Evolutionary conservation across 2,113 vertebrate species (phyloP).

Genomic region (Dasypus novemcinctus): DNA sequence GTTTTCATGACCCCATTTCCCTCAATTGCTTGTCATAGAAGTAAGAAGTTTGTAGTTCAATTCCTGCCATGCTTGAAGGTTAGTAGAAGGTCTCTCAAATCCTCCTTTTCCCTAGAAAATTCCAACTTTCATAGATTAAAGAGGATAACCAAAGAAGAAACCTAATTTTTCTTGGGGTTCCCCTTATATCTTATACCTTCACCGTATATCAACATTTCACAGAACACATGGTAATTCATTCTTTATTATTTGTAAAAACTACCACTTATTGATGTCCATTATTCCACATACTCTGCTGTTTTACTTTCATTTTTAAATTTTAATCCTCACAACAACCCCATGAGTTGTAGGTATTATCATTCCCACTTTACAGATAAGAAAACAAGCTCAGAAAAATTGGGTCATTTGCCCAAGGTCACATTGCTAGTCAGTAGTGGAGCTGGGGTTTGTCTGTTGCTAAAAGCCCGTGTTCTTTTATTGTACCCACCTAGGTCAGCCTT

Average conservation of each 20-base stretch:
- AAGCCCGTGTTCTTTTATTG: constrained; percentile 32
- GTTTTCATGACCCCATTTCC: background rate
- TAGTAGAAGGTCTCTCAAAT: background rate
- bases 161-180: background rate
- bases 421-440: too few species aligned
- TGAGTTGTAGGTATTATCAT: too few species aligned
- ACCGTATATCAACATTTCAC: background rate
- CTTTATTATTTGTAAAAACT: background rate
- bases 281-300: constrained; percentile 29
- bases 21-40: background rate
- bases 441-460: constrained; percentile 20
- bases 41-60: background rate
- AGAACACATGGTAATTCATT: background rate
- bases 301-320: background rate
- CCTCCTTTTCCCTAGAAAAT: background rate
- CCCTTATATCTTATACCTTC: background rate
- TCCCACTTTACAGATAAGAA: too few species aligned
- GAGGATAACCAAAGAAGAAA: background rate
- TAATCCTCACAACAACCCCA: too few species aligned
- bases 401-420: too few species aligned
- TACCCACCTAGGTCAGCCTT: constrained; percentile 2
- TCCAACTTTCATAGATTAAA: background rate
- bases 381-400: too few species aligned
- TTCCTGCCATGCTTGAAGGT: background rate
- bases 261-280: constrained; percentile 61